phyloP scores from a whole-genome alignment of 1,140 invertebrate genomes.

The Phortica variegata region DNA sequence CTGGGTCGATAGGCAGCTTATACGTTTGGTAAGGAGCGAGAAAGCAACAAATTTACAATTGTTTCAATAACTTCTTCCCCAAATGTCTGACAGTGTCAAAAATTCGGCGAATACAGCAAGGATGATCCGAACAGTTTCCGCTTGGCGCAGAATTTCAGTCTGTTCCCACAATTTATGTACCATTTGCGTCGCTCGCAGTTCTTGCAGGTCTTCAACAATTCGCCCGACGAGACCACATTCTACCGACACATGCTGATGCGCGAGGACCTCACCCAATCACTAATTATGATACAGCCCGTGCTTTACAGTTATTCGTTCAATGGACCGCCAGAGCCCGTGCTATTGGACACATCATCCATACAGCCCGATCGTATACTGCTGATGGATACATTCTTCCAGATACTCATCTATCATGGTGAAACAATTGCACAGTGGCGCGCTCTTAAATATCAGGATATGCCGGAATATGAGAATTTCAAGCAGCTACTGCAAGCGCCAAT shows the following conservation, averaged over 20 bases:
- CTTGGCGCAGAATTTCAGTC: conserved; percentile 92
- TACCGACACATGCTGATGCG: conserved; percentile 97
- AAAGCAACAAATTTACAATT: too few relatives aligned
- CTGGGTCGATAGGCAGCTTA: conserved; percentile 98
- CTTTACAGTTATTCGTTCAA: conserved; percentile 98
- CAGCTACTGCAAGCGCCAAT: conserved; percentile 94
- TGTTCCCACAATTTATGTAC: conserved; percentile 99
- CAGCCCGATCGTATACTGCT: conserved; percentile 95
- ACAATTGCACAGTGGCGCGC: conserved; percentile 97
- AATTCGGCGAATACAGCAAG: conserved; percentile 97
- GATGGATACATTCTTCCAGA: conserved; percentile 99
- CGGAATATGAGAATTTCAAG: conserved; percentile 97
- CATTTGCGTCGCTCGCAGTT: conserved; percentile 98
- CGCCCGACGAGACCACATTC: conserved; percentile 99
- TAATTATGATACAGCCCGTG: conserved; percentile 99
- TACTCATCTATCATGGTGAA: conserved; percentile 99
- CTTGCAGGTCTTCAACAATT: conserved; percentile 99
- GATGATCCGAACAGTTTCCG: conserved; percentile 97
- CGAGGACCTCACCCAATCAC: conserved; percentile 94
- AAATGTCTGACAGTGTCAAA: conserved; percentile 97
- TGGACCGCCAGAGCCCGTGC: conserved; percentile 95
- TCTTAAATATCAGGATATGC: conserved; percentile 91
- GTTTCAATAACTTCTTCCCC: too few relatives aligned
- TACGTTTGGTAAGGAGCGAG: conserved; percentile 83
- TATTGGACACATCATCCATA: conserved; percentile 96